Percentiles rank a stretch among this genome's conserved stretches.
phyloP scores from a whole-genome alignment of 1,140 invertebrate genomes.

The Solenopsis invicta region DNA sequence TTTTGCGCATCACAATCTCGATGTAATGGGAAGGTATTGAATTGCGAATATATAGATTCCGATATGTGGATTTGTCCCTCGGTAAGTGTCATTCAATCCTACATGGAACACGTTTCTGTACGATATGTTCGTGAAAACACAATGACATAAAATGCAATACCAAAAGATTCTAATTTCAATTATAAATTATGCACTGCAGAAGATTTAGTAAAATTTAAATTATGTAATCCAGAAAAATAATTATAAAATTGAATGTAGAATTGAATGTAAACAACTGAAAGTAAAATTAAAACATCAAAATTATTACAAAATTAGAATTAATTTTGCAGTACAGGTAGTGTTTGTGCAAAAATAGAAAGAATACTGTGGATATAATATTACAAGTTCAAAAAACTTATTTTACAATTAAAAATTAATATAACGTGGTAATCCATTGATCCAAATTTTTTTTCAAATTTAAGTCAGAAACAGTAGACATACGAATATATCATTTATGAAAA shows the following conservation, averaged over 20 bases:
- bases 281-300: neutral
- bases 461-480: constrained; percentile 88
- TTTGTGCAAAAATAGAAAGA: neutral
- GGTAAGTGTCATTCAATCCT: constrained; percentile 82
- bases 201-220: neutral
- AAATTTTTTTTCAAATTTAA: constrained; percentile 76
- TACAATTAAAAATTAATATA: too few relatives aligned
- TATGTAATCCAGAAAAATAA: neutral
- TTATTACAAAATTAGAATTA: neutral
- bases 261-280: too few relatives aligned
- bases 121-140: neutral
- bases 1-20: constrained; percentile 90
- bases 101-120: neutral
- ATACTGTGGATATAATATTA: neutral
- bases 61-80: constrained; percentile 94
- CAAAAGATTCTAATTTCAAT: neutral
- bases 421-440: neutral
- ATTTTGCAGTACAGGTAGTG: neutral
- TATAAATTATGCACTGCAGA: neutral
- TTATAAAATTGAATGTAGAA: neutral
- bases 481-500: constrained; percentile 95
- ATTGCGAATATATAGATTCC: constrained; percentile 94
- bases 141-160: neutral
- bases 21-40: constrained; percentile 92
- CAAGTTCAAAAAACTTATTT: neutral